Evolutionary conservation across 2,113 vertebrate species (phyloP).

Genomic region (Odobenus rosmarus): DNA sequence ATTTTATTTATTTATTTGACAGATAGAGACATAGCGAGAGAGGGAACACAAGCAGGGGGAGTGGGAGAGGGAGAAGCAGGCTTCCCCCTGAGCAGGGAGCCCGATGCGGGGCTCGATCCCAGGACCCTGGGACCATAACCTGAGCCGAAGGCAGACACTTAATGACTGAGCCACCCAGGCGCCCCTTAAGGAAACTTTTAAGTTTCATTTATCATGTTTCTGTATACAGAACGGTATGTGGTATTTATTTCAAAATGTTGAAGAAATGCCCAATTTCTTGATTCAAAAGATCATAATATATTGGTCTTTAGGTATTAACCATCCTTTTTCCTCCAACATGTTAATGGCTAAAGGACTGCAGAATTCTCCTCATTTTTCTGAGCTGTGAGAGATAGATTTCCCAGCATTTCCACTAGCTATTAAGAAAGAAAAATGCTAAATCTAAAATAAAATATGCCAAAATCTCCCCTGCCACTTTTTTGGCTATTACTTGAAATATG

Average conservation of each 20-base stretch:
- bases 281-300: neutral
- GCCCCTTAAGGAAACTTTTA: neutral
- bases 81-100: no score
- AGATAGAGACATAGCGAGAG: no score
- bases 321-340: neutral
- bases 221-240: neutral
- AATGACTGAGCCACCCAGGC: no score
- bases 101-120: no score
- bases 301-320: neutral
- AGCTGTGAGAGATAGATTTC: neutral
- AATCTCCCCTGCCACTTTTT: neutral
- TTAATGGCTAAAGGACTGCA: neutral
- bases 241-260: neutral
- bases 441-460: slow-evolving; percentile 53
- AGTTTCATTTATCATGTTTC: slow-evolving; percentile 37
- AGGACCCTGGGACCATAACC: no score
- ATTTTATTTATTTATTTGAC: no score
- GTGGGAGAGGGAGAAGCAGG: no score
- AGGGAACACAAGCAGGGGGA: no score
- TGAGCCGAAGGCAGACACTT: no score
- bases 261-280: neutral
- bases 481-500: slow-evolving; percentile 8
- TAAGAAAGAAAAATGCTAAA: slow-evolving; percentile 25
- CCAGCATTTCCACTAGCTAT: neutral
- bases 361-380: neutral